Conservation (phyloP, 2,888 invertebrate genomes). For the Meliscaeva auricollis region DNA sequence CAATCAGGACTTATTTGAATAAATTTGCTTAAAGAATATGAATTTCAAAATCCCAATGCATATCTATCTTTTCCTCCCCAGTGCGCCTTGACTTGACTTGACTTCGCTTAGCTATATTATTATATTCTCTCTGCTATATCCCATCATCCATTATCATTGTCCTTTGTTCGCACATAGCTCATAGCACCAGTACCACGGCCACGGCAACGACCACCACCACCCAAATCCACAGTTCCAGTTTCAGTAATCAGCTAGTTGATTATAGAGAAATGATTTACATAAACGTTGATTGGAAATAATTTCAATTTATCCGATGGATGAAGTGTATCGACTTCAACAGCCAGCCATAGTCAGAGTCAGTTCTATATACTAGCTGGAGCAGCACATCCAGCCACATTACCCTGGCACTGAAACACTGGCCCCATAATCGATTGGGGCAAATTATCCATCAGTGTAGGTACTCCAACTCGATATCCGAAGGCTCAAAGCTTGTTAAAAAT, state of each 20-base stretch:
- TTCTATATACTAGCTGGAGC: too few species aligned
- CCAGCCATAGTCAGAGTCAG: neutral
- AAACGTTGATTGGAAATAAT: slow-evolving; percentile 62
- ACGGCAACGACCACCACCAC: neutral
- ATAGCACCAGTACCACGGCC: neutral
- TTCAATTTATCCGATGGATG: slow-evolving; percentile 49
- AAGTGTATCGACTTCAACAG: slow-evolving; percentile 33
- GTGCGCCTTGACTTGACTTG: slow-evolving; percentile 26
- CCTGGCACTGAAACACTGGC: slow-evolving; percentile 13
- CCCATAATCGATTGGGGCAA: slow-evolving; percentile 39
- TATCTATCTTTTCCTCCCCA: slow-evolving; percentile 39
- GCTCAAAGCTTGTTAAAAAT: slow-evolving; percentile 45
- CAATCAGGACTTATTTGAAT: slow-evolving; percentile 56
- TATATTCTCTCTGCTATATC: neutral
- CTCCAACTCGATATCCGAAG: slow-evolving; percentile 27
- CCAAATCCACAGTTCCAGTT: neutral
- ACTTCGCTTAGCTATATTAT: neutral
- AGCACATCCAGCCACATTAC: neutral
- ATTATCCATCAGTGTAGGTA: slow-evolving; percentile 41
- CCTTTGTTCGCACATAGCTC: slow-evolving; percentile 14
- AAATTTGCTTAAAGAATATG: slow-evolving; percentile 60
- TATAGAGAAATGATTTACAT: slow-evolving; percentile 41
- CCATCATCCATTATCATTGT: slow-evolving; percentile 43
- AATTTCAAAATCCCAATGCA: slow-evolving; percentile 51
- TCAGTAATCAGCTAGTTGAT: slow-evolving; percentile 29